These are phyloP conservation scores for Rhyacophila evoluta DNA, from an alignment of 2,888 invertebrate genomes.

Conservation along the genomic window DNA sequence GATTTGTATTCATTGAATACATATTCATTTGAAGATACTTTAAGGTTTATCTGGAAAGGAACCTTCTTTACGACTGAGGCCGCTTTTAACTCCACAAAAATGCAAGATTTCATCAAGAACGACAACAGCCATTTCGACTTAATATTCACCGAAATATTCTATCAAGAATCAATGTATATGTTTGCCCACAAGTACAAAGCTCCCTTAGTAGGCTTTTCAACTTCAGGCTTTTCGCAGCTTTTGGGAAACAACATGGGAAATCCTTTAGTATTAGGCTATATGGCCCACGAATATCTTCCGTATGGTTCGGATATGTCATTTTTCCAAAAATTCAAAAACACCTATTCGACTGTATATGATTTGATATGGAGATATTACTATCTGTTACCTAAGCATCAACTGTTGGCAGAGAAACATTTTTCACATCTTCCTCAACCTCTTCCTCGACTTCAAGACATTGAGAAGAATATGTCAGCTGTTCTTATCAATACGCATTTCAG, in stretches of 20 bases:
- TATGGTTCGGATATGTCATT: slow-evolving; percentile 65
- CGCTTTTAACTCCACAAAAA: slow-evolving; percentile 49
- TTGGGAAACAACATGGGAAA: slow-evolving; percentile 55
- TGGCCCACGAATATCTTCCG: slow-evolving; percentile 63
- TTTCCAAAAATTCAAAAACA: slow-evolving; percentile 62
- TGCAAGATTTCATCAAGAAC: slow-evolving; percentile 54
- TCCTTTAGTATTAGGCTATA: slow-evolving; percentile 60
- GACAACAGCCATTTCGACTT: slow-evolving; percentile 57
- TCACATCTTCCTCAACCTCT: slow-evolving; percentile 57
- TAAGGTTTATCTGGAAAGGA: slow-evolving; percentile 61
- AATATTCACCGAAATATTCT: slow-evolving; percentile 57
- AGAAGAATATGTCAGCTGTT: slow-evolving; percentile 64
- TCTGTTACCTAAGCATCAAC: slow-evolving; percentile 61
- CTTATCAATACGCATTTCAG: slow-evolving; percentile 67
- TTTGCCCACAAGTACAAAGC: slow-evolving; percentile 58
- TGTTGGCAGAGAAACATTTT: slow-evolving; percentile 59
- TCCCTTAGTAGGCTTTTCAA: slow-evolving; percentile 53
- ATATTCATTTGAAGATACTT: slow-evolving; percentile 47
- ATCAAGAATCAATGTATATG: slow-evolving; percentile 57
- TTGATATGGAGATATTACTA: slow-evolving; percentile 58
- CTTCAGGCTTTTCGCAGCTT: slow-evolving; percentile 54
- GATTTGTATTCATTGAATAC: slow-evolving; percentile 49
- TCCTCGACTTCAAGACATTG: slow-evolving; percentile 62
- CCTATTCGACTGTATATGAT: slow-evolving; percentile 60
- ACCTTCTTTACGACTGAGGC: slow-evolving; percentile 57